These are phyloP conservation scores for Platycheirus albimanus DNA, from an alignment of 2,888 invertebrate genomes.

Conservation along the genomic window DNA sequence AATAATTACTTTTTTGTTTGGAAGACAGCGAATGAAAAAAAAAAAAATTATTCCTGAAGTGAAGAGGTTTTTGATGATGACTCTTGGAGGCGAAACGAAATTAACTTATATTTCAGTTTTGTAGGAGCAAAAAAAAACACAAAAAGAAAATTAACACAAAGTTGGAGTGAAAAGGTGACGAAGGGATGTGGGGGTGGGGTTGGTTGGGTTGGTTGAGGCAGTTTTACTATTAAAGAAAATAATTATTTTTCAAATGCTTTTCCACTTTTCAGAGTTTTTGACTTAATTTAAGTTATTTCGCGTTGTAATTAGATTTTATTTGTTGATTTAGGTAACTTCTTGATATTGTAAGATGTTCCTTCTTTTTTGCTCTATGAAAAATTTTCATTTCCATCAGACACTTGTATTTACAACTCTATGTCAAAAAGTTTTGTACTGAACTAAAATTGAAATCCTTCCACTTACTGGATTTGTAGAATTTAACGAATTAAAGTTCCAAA, in stretches of 20 bases:
- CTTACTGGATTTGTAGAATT: too few relatives aligned
- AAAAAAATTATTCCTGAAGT: neutral
- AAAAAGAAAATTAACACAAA: conserved; percentile 15
- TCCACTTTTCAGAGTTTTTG: conserved; percentile 6
- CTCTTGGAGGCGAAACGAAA: conserved; percentile 21
- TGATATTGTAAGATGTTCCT: neutral
- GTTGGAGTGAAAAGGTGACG: too few relatives aligned
- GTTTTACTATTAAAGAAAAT: conserved; percentile 24
- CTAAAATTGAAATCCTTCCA: too few relatives aligned
- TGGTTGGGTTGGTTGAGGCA: neutral
- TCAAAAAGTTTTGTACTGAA: too few relatives aligned
- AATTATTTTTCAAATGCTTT: conserved; percentile 51
- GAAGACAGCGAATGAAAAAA: neutral
- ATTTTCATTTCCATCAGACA: too few relatives aligned
- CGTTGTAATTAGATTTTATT: conserved; percentile 2
- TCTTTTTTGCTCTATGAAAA: too few relatives aligned
- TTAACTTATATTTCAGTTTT: conserved; percentile 24
- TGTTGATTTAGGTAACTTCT: neutral
- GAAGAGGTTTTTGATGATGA: conserved; percentile 24
- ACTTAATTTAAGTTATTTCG: conserved; percentile 17
- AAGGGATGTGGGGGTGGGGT: neutral
- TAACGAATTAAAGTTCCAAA: too few relatives aligned
- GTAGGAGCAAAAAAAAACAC: neutral
- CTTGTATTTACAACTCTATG: too few relatives aligned
- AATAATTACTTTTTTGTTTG: conserved; percentile 70